Evolutionary conservation across 2,888 invertebrate genomes (phyloP).

Genomic region (Meliscaeva auricollis): DNA sequence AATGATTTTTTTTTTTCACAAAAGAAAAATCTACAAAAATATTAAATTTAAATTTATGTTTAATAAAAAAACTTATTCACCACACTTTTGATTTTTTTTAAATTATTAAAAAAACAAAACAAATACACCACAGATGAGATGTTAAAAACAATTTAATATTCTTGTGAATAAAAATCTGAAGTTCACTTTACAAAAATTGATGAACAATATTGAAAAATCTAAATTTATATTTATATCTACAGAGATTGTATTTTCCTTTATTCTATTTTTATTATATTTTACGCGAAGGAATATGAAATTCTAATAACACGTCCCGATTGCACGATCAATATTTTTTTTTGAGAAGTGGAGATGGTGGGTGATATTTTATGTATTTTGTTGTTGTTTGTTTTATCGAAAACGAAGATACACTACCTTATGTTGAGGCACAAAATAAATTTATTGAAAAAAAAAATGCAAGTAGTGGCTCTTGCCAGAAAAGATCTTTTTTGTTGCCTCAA

Average conservation of each 20-base stretch:
- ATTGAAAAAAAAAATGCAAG: constrained; percentile 57
- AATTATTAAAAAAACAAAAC: constrained; percentile 10
- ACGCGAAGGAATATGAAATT: constrained; percentile 42
- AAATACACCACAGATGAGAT: not conserved
- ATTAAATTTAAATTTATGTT: not conserved
- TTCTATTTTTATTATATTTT: constrained; percentile 54
- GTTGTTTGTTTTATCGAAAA: constrained; percentile 28
- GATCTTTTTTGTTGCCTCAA: constrained; percentile 26
- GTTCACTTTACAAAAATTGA: too few relatives aligned
- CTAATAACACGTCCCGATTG: constrained; percentile 43
- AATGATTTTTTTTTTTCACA: constrained; percentile 11
- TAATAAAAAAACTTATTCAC: constrained; percentile 5
- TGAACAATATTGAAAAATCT: constrained; percentile 14
- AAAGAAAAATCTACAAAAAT: constrained; percentile 13
- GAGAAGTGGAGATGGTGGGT: constrained; percentile 36
- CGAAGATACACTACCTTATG: constrained; percentile 58
- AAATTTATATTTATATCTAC: constrained; percentile 48
- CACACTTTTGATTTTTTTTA: not conserved
- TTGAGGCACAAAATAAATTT: constrained; percentile 27
- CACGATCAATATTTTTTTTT: constrained; percentile 27
- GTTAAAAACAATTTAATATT: not conserved
- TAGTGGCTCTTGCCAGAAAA: constrained; percentile 37
- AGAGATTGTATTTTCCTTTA: constrained; percentile 12
- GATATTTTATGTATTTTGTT: not conserved
- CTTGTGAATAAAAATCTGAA: too few relatives aligned